These are phyloP conservation scores for Coenobita brevimanus DNA, from an alignment of 1,140 invertebrate species.

Conservation along the genomic window DNA sequence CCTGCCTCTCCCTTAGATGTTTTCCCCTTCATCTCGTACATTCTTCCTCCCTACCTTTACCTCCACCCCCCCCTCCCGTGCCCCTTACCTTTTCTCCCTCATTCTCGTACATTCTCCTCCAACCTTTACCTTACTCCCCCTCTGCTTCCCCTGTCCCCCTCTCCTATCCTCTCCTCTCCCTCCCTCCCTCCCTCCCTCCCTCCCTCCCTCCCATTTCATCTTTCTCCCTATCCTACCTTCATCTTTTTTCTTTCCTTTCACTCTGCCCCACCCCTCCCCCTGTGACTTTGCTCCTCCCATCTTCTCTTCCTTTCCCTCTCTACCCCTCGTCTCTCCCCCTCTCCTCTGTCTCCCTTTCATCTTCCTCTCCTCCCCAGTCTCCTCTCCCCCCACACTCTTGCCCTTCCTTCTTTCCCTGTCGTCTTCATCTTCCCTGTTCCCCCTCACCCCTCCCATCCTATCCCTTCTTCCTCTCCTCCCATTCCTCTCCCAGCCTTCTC, in stretches of 20 bases:
- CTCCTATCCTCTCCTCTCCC: neutral
- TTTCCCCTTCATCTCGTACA: neutral
- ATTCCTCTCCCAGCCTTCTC: neutral
- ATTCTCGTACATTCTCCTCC: neutral
- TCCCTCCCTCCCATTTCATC: conserved; percentile 9
- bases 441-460: too few relatives aligned
- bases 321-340: neutral
- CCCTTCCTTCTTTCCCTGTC: neutral
- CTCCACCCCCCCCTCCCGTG: neutral
- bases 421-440: neutral
- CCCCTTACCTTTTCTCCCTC: neutral
- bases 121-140: neutral
- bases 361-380: too few relatives aligned
- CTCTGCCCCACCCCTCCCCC: neutral
- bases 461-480: neutral
- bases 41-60: neutral
- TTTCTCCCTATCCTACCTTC: neutral
- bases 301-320: neutral
- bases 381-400: neutral
- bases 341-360: neutral
- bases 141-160: neutral
- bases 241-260: neutral
- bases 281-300: neutral
- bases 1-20: too few relatives aligned
- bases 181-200: conserved; percentile 16